Base-by-base conservation (phyloP, 2,797 vertebrate species). In the Chelonia mydas region DNA sequence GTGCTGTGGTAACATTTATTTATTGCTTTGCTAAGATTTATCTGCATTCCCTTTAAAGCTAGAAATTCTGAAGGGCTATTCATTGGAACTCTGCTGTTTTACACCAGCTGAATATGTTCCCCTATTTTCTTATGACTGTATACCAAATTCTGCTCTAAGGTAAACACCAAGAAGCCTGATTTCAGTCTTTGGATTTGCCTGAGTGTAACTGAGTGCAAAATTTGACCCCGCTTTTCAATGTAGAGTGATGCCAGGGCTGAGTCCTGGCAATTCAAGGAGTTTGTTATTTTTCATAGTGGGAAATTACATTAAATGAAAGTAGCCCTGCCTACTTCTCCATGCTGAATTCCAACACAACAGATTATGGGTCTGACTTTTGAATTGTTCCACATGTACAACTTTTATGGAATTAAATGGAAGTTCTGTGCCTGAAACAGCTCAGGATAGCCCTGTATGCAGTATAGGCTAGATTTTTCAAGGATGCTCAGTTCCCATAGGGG, bases 31-130 rank as follows among this genome's bases (percentile, higher is more conserved):
- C 72, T 88, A 87, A 90, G n/a, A 79, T 61, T 41, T 77, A 5
- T 85, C 41, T 87, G 77, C 2, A 41, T 87, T 95, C 54, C 78
- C 85, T 88, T 68, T 94, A 92, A 90, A 95, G 95, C 55, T 87
- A 50, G 16, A 55, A 5, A 85, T 88, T 96, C 51, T 57, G 27
- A 8, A 25, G 55, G 37, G 3, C 3, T 89, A 59, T 54, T 59
- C n/a, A 51, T 65, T 83, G 55, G 17, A 90, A n/a, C 25, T 59
- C 89, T 68, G 6, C 19, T 94, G 8, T 93, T 92, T 87, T 76
- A 82, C 41, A 65, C 10, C 54, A 77, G n/a, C 50, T 77, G 85
- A 84, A 88, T 50, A 59, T 27, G 76, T 37, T 8, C 83, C 37
- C 12, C 68, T 83, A 79, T 92, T 85, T 81, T 89, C 57, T 25